These are phyloP conservation scores for Crematogaster levior DNA, from an alignment of 2,888 invertebrate genomes.

Conservation along the genomic window DNA sequence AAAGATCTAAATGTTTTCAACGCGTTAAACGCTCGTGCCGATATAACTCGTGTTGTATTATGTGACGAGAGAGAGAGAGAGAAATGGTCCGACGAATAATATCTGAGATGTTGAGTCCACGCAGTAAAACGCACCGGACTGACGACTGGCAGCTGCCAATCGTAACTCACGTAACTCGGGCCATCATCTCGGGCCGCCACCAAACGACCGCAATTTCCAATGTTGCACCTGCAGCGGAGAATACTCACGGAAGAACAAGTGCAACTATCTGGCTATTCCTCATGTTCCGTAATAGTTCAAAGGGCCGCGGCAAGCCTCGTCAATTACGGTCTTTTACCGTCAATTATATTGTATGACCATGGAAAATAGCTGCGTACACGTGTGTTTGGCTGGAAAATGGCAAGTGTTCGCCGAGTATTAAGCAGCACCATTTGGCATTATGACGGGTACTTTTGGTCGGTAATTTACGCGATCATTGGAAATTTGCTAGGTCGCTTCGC, in stretches of 20 bases:
- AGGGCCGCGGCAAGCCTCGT: conserved; percentile 24
- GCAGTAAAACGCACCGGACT: conserved; percentile 17
- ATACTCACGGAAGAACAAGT: conserved; percentile 32
- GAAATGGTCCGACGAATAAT: background rate
- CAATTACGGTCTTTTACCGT: conserved; percentile 32
- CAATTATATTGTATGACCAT: background rate
- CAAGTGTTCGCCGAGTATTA: conserved; percentile 1
- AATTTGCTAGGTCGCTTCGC: background rate
- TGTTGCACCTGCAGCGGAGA: conserved; percentile 20
- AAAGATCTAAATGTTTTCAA: background rate
- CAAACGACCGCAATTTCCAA: conserved; percentile 47
- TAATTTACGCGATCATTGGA: background rate
- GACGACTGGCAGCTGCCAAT: conserved; percentile 1
- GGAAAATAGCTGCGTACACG: background rate
- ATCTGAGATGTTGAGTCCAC: conserved; percentile 17
- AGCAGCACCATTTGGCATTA: background rate
- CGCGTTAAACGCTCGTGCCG: background rate
- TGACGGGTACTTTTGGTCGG: background rate
- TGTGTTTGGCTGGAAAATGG: background rate
- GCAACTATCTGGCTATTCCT: conserved; percentile 28
- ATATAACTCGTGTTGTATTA: too few relatives aligned
- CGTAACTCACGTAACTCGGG: conserved; percentile 37
- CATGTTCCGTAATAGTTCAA: conserved; percentile 38
- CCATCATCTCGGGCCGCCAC: conserved; percentile 4
- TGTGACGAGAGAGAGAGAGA: background rate